These are phyloP conservation scores for Coronaproctus castanopsis DNA, from an alignment of 2,888 invertebrate genomes.

Conservation along the genomic window DNA sequence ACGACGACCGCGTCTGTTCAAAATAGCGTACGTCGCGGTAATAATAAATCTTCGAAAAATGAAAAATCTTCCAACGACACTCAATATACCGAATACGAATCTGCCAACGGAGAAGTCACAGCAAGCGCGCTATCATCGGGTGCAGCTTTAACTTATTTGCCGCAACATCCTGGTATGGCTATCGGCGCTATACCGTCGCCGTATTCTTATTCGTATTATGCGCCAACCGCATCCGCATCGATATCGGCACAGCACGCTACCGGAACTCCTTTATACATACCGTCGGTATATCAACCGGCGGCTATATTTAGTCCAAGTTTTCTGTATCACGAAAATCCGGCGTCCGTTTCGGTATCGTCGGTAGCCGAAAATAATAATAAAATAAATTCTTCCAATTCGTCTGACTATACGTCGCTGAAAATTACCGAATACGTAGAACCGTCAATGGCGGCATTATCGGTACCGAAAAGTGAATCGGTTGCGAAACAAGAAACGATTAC, in stretches of 20 bases:
- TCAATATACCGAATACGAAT: background rate
- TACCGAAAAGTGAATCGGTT: background rate
- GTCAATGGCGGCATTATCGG: too few species aligned
- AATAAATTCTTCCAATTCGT: slow-evolving; percentile 2
- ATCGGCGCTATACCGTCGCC: slow-evolving; percentile 6
- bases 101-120: background rate
- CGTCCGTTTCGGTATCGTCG: background rate
- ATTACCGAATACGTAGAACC: background rate
- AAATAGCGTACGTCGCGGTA: background rate
- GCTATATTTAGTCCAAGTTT: slow-evolving; percentile 3
- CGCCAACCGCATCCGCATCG: slow-evolving; percentile 3
- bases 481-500: background rate
- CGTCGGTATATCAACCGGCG: slow-evolving; percentile 6
- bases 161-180: background rate
- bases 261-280: slow-evolving; percentile 12
- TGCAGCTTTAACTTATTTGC: background rate
- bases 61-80: background rate
- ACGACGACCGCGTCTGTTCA: too few species aligned
- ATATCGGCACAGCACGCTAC: slow-evolving; percentile 12
- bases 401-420: background rate
- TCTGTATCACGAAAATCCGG: background rate
- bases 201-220: slow-evolving; percentile 10
- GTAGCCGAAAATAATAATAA: slow-evolving; percentile 6
- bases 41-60: background rate
- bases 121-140: background rate